Percentiles rank a stretch among this genome's conserved stretches.
These are phyloP conservation scores for Saccostrea echinata DNA, from an alignment of 1,140 invertebrate genomes.

Conservation along the genomic window DNA sequence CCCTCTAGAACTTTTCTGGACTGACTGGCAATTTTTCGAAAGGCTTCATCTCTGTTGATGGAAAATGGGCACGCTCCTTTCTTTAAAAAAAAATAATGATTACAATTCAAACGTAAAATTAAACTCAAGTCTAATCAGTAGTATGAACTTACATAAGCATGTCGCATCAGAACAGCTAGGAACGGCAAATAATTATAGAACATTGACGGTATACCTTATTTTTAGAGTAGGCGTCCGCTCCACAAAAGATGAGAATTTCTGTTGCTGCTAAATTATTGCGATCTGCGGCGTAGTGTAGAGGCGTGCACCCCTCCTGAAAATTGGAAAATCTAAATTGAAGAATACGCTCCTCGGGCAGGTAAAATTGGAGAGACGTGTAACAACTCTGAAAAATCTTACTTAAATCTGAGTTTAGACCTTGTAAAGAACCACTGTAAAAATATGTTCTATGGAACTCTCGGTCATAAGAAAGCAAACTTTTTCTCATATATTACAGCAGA, in stretches of 20 bases:
- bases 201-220: conserved; percentile 48
- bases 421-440: too few relatives aligned
- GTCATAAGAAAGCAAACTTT: too few relatives aligned
- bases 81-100: neutral
- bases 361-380: too few relatives aligned
- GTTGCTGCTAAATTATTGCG: conserved; percentile 52
- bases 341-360: too few relatives aligned
- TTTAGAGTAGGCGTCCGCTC: conserved; percentile 52
- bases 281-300: conserved; percentile 59
- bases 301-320: conserved; percentile 38
- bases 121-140: neutral
- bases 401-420: too few relatives aligned
- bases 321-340: neutral
- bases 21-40: neutral
- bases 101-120: neutral
- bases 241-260: conserved; percentile 62
- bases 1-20: neutral
- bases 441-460: too few relatives aligned
- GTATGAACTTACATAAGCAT: neutral
- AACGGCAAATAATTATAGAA: neutral
- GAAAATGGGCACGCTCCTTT: neutral
- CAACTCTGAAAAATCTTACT: too few relatives aligned
- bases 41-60: neutral
- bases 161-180: neutral
- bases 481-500: too few relatives aligned